phyloP scores from a whole-genome alignment of 2,888 invertebrate genomes.

The Glyphotaelius pellucidus region DNA sequence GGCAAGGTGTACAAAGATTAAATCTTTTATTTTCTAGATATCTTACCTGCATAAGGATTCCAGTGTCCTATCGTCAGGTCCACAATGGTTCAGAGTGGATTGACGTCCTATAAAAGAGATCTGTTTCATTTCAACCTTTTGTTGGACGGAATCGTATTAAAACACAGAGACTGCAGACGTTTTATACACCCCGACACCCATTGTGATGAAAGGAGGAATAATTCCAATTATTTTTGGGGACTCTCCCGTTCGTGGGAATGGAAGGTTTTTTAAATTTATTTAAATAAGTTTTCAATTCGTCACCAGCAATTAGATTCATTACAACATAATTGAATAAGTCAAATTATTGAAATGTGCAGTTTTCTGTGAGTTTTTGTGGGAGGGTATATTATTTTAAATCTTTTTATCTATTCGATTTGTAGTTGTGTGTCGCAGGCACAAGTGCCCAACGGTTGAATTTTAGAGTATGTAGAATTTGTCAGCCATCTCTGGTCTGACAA shows the following conservation, averaged over 20 bases:
- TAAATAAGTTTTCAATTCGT: not conserved
- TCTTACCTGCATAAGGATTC: slow-evolving; percentile 56
- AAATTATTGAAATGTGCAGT: not conserved
- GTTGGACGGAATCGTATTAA: slow-evolving; percentile 50
- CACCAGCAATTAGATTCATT: not conserved
- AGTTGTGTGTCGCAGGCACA: too few species aligned
- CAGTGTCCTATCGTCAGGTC: slow-evolving; percentile 28
- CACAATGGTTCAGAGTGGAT: slow-evolving; percentile 54
- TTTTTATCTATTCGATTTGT: too few species aligned
- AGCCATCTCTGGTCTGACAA: too few species aligned
- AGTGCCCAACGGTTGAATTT: too few species aligned
- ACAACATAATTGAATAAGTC: not conserved
- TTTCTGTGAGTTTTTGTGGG: not conserved
- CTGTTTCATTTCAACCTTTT: slow-evolving; percentile 58
- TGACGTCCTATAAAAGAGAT: slow-evolving; percentile 57
- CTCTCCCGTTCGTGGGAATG: not conserved
- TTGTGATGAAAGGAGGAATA: slow-evolving; percentile 47
- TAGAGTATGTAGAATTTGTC: too few species aligned
- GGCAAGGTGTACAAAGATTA: slow-evolving; percentile 58
- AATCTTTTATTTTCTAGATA: slow-evolving; percentile 59
- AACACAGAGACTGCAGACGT: slow-evolving; percentile 40
- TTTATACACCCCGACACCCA: slow-evolving; percentile 54
- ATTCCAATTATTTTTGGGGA: slow-evolving; percentile 47
- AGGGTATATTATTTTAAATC: not conserved
- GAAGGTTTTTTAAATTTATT: too few species aligned